Evolutionary conservation across 2,797 vertebrate genomes (phyloP).

Genomic region (Lutjanus campechanus): DNA sequence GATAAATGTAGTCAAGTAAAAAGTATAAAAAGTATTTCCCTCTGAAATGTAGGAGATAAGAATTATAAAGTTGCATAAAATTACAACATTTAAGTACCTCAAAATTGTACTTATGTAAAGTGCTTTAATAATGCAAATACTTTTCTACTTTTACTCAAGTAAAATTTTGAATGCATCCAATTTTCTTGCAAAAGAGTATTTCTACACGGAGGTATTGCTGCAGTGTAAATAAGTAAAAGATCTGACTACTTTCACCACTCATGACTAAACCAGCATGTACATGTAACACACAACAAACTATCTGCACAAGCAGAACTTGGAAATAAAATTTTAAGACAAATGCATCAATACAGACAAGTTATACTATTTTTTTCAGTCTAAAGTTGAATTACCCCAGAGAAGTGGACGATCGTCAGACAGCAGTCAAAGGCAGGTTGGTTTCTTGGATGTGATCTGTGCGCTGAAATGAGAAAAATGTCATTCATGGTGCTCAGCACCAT

Average conservation of each 20-base stretch:
- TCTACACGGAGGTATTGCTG: neutral
- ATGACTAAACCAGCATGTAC: neutral
- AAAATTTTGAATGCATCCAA: neutral
- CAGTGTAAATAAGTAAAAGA: neutral
- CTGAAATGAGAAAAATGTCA: constrained; percentile 45
- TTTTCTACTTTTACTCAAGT: neutral
- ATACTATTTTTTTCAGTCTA: neutral
- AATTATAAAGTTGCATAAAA: neutral
- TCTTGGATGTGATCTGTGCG: constrained; percentile 37
- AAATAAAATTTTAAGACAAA: constrained; percentile 7
- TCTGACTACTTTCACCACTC: neutral
- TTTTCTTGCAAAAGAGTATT: neutral
- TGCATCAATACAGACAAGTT: neutral
- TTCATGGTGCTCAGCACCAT: constrained; percentile 41
- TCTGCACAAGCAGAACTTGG: neutral
- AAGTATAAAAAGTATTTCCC: neutral
- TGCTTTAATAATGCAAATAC: neutral
- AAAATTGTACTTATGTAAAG: neutral
- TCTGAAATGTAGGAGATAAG: neutral
- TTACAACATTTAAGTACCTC: neutral
- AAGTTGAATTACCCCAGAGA: constrained; percentile 69
- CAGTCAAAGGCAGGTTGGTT: constrained; percentile 9
- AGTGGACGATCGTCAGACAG: constrained; percentile 20
- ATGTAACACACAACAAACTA: neutral
- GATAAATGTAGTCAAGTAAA: neutral